Base-by-base conservation (phyloP, 2,113 vertebrate species). In the Condylura cristata region DNA sequence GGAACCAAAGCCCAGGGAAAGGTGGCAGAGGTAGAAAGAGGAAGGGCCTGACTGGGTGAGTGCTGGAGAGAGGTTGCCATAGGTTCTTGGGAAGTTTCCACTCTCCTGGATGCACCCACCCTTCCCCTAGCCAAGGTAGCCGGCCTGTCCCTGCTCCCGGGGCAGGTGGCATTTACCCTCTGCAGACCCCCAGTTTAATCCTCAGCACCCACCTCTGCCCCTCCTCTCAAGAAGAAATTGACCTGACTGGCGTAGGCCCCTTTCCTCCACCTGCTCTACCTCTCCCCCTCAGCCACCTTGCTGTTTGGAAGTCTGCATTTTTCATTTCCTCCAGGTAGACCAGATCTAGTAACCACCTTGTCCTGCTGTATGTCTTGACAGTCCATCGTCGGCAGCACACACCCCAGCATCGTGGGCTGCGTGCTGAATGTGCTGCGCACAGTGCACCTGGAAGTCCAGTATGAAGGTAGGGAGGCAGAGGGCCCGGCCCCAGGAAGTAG, bases 371-470 rank as follows among this genome's bases (percentile, higher is more conserved):
- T 97, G 75, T 14, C 16, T 85, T 58, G 18, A 0, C 97, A 99
- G 99, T 79, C 90, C 0, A 87, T 82, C 79, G 60, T 98, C n/a
- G 98, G 98, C 94, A 93, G 96, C 5, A 97, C 93, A 1, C 97
- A 98, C 90, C 68, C 96, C 4, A 88, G 90, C 85, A 98, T 99
- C 2, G 96, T 98, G 53, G 98, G 98, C 9, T 98, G 98, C 0
- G 70, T 98, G 76, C 91, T 99, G 96, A 92, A 90, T 1, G 24
- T 96, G 30, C 98, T 99, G 48, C 87, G 93, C 41, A 99, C 99
- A 0, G 86, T 97, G 80, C 98, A 99, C 80, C 92, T 97, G 74
- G 98, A 99, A 65, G 98, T 99, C 24, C 99, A 98, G 87, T 81
- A 98, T 22, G 98, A 99, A 98, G 98, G 99, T 99, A 97, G 95